A percentile compares a stretch with the other conserved stretches of the same genome.
These are phyloP conservation scores for Bettongia penicillata DNA, from an alignment of 2,113 vertebrate genomes.

Conservation along the genomic window DNA sequence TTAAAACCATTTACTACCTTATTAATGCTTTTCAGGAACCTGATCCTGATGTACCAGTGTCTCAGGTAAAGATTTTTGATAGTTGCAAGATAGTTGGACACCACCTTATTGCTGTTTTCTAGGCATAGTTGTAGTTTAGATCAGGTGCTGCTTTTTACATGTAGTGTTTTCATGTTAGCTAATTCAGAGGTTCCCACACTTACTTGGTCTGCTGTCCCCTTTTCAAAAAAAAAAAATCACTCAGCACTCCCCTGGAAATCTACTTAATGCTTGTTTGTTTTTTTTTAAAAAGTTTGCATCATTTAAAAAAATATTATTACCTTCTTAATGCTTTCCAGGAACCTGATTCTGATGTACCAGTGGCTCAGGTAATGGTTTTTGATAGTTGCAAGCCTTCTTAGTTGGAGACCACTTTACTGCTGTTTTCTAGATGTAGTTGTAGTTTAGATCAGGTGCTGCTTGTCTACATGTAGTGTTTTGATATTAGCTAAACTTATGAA, in stretches of 20 bases:
- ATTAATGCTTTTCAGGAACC: conserved; percentile 88
- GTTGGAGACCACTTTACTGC: conserved; percentile 46
- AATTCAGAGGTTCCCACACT: neutral
- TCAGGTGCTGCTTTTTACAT: conserved; percentile 23
- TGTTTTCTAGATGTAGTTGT: conserved; percentile 41
- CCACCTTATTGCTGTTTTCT: conserved; percentile 37
- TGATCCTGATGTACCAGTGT: conserved; percentile 81
- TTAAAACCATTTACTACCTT: conserved; percentile 73
- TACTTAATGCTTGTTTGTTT: no score
- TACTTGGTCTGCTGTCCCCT: no score
- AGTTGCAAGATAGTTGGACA: conserved; percentile 60
- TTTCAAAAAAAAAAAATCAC: no score
- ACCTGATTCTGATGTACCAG: conserved; percentile 79
- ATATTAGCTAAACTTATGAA: conserved; percentile 32
- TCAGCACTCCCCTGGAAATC: no score
- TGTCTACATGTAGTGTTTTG: conserved; percentile 35
- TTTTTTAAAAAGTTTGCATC: no score
- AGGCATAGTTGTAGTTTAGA: conserved; percentile 52
- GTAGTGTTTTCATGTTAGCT: conserved; percentile 47
- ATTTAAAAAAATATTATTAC: no score
- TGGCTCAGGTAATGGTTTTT: conserved; percentile 89
- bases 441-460: conserved; percentile 49
- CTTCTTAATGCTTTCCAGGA: conserved; percentile 88
- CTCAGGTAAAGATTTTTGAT: conserved; percentile 89
- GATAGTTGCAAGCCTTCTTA: conserved; percentile 56